A percentile compares a stretch with the other conserved stretches of the same genome.
phyloP scores from a whole-genome alignment of 2,797 vertebrate genomes.

The Pantherophis alleghaniensis region DNA sequence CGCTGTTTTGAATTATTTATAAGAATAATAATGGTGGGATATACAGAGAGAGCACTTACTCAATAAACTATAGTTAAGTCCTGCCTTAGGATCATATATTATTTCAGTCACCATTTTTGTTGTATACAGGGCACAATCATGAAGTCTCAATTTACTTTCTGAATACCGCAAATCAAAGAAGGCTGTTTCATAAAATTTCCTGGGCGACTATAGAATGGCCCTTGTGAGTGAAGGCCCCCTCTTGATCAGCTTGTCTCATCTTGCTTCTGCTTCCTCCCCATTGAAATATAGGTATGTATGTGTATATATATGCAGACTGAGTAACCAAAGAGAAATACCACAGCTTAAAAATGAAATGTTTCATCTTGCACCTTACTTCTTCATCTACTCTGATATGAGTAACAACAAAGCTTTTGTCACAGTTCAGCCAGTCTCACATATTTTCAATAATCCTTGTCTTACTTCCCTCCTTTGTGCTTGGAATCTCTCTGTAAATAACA shows the following conservation, averaged over 20 bases:
- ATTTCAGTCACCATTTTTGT: background rate
- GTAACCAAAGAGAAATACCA: background rate
- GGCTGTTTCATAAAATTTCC: background rate
- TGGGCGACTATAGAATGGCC: background rate
- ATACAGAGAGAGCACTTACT: background rate
- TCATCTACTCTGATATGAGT: background rate
- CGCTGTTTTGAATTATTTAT: background rate
- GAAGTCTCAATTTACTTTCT: background rate
- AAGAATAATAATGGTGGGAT: background rate
- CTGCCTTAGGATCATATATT: background rate
- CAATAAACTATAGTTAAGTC: background rate
- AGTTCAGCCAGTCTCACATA: background rate
- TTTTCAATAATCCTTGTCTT: constrained; percentile 8
- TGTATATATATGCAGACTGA: background rate
- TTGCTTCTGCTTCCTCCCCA: background rate
- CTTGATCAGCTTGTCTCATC: background rate
- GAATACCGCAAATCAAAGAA: background rate
- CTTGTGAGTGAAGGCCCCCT: background rate
- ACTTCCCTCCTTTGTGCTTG: constrained; percentile 31
- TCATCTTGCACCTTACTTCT: background rate
- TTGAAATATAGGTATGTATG: background rate
- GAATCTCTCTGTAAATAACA: constrained; percentile 50
- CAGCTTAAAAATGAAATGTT: background rate
- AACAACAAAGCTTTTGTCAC: background rate
- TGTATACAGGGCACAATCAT: background rate